Evolutionary conservation across 2,888 invertebrate genomes (phyloP).

Genomic region (Mechanitis messenoides): DNA sequence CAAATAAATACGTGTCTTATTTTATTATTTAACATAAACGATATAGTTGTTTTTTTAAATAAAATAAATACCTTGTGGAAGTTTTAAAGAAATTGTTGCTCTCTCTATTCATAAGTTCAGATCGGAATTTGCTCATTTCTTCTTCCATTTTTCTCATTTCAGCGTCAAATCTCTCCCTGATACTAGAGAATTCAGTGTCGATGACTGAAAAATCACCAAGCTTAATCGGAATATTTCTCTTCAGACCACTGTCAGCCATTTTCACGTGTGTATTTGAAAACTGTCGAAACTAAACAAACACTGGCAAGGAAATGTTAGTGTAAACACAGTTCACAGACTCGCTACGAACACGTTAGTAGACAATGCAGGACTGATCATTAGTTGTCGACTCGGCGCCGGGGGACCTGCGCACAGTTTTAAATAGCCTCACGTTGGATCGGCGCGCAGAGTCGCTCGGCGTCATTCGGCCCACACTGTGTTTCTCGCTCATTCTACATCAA

Average conservation of each 20-base stretch:
- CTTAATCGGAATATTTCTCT: slow-evolving; percentile 94
- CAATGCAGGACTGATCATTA: slow-evolving; percentile 75
- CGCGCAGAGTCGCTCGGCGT: slow-evolving; percentile 61
- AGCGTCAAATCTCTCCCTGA: slow-evolving; percentile 95
- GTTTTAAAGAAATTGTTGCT: slow-evolving; percentile 94
- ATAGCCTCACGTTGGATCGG: slow-evolving; percentile 72
- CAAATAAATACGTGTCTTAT: slow-evolving; percentile 19
- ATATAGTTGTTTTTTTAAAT: slow-evolving; percentile 11
- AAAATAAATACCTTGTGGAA: slow-evolving; percentile 85
- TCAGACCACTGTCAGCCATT: slow-evolving; percentile 90
- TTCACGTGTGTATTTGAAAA: slow-evolving; percentile 54
- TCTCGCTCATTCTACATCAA: slow-evolving; percentile 73
- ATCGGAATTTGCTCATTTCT: slow-evolving; percentile 96
- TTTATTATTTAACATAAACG: slow-evolving; percentile 5
- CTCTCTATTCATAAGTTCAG: slow-evolving; percentile 94
- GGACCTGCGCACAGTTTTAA: slow-evolving; percentile 77
- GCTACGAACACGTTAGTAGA: slow-evolving; percentile 64
- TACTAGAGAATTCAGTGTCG: slow-evolving; percentile 97
- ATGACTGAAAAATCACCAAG: slow-evolving; percentile 96
- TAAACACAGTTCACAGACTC: slow-evolving; percentile 68
- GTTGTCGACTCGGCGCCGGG: slow-evolving; percentile 72
- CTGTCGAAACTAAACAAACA: slow-evolving; percentile 72
- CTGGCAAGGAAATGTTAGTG: slow-evolving; percentile 58
- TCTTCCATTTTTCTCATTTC: slow-evolving; percentile 99
- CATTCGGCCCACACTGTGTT: slow-evolving; percentile 69